These are phyloP conservation scores for Cranoglanis bouderius DNA, from an alignment of 2,113 vertebrate genomes.

Conservation along the genomic window DNA sequence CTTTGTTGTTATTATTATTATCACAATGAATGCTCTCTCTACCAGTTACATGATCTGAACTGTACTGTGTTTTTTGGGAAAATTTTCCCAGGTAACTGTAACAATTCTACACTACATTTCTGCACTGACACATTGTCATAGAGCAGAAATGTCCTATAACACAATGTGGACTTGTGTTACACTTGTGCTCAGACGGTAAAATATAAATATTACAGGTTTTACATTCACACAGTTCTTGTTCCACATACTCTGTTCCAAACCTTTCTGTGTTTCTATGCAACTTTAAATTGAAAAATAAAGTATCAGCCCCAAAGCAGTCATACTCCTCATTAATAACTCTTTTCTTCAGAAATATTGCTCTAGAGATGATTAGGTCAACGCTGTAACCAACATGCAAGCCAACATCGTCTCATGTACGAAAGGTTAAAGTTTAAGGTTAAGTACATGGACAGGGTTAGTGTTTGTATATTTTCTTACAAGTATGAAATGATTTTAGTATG, in stretches of 20 bases:
- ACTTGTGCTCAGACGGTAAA: neutral
- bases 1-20: neutral
- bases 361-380: neutral
- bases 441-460: neutral
- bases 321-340: neutral
- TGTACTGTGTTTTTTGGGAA: neutral
- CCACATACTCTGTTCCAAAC: neutral
- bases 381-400: neutral
- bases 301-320: neutral
- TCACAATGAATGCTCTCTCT: neutral
- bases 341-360: neutral
- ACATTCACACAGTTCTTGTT: neutral
- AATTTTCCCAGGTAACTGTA: neutral
- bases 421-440: neutral
- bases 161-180: neutral
- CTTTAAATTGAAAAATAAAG: neutral
- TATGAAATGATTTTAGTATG: neutral
- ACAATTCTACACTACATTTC: neutral
- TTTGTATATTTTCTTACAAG: neutral
- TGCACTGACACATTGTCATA: neutral
- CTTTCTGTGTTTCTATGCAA: neutral
- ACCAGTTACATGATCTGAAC: neutral
- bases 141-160: neutral
- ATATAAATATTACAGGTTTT: neutral
- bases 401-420: neutral